phyloP scores from a whole-genome alignment of 2,113 vertebrate genomes.

The Salvator merianae region DNA sequence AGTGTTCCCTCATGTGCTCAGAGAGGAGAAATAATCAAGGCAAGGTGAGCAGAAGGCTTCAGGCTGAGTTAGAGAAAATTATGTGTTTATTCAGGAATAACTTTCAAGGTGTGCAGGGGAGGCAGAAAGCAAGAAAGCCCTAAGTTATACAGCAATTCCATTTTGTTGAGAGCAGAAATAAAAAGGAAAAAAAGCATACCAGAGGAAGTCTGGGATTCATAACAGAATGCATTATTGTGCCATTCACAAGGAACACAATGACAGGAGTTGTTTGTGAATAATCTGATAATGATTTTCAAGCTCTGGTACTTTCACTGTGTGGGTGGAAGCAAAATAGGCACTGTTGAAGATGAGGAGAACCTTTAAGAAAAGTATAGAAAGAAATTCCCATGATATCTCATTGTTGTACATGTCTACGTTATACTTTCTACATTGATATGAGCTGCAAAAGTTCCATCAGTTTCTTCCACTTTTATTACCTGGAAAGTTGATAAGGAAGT shows the following conservation, averaged over 20 bases:
- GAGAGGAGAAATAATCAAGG: slow-evolving; percentile 1
- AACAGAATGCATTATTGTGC: not conserved
- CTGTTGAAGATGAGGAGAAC: slow-evolving; percentile 15
- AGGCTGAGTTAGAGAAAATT: not conserved
- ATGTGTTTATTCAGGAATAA: not conserved
- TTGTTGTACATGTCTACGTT: not conserved
- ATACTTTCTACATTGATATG: slow-evolving; percentile 13
- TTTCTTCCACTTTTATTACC: slow-evolving; percentile 39
- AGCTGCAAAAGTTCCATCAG: slow-evolving; percentile 11
- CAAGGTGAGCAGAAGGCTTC: not conserved
- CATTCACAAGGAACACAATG: slow-evolving; percentile 10
- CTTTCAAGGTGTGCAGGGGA: not conserved
- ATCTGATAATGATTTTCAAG: slow-evolving; percentile 29
- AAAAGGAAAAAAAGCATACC: slow-evolving; percentile 24
- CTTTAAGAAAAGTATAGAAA: slow-evolving; percentile 11
- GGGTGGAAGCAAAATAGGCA: not conserved
- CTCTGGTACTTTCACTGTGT: not conserved
- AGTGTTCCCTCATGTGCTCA: not conserved
- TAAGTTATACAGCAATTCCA: not conserved
- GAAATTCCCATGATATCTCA: not conserved
- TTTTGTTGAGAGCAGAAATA: not conserved
- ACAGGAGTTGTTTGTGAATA: not conserved
- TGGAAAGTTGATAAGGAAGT: slow-evolving; percentile 40
- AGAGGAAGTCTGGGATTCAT: not conserved
- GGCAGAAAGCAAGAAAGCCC: not conserved